phyloP scores from a whole-genome alignment of 2,888 invertebrate genomes.

The Catocala fraxini region DNA sequence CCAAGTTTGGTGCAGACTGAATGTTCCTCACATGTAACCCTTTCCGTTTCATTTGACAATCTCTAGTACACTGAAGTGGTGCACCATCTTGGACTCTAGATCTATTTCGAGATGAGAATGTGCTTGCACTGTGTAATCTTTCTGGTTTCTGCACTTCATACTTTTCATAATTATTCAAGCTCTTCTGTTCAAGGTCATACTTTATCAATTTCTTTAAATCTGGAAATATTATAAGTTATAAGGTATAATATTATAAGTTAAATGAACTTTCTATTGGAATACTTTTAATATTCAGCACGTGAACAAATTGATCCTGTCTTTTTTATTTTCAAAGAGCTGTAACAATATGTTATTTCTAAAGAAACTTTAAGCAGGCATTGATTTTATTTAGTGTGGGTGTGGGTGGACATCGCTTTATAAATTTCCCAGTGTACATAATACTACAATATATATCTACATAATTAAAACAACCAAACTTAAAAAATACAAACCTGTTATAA shows the following conservation, averaged over 20 bases:
- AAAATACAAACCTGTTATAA: slow-evolving; percentile 90
- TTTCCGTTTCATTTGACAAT: slow-evolving; percentile 59
- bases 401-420: too few relatives aligned
- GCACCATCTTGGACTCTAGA: slow-evolving; percentile 64
- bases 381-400: too few relatives aligned
- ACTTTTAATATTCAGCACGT: too few relatives aligned
- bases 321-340: too few relatives aligned
- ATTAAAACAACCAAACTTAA: too few relatives aligned
- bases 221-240: slow-evolving; percentile 61
- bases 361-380: too few relatives aligned
- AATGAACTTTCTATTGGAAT: too few relatives aligned
- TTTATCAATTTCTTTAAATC: slow-evolving; percentile 91
- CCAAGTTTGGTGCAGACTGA: slow-evolving; percentile 74
- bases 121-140: slow-evolving; percentile 80
- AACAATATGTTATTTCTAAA: too few relatives aligned
- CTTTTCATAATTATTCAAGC: slow-evolving; percentile 51
- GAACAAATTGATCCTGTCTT: too few relatives aligned
- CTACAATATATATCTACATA: too few relatives aligned
- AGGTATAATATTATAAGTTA: too few relatives aligned
- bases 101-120: slow-evolving; percentile 77
- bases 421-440: too few relatives aligned
- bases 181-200: slow-evolving; percentile 84
- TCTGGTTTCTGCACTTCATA: slow-evolving; percentile 67
- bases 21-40: slow-evolving; percentile 54
- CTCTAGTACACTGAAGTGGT: slow-evolving; percentile 62